Conservation (phyloP, 2,888 invertebrate species). For the Orgyia antiqua region DNA sequence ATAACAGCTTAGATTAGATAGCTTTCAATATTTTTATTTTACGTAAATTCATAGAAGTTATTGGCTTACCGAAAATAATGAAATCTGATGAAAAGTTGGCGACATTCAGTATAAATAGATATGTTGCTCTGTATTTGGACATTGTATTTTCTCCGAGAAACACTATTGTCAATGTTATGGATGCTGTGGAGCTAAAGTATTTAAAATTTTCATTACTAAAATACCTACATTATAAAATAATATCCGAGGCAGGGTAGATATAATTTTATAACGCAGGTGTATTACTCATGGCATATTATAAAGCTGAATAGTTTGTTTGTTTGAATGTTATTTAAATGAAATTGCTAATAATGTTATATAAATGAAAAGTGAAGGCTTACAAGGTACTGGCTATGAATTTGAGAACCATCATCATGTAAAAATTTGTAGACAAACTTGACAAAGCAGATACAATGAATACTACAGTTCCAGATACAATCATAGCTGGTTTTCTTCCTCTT, state of each 20-base stretch:
- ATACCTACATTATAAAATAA: neutral
- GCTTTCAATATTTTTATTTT: too few relatives aligned
- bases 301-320: too few relatives aligned
- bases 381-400: conserved; percentile 21
- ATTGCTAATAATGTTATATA: too few relatives aligned
- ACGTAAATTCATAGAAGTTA: too few relatives aligned
- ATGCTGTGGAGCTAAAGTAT: conserved; percentile 32
- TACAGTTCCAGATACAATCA: conserved; percentile 15
- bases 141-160: conserved; percentile 64
- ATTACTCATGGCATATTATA: too few relatives aligned
- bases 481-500: too few relatives aligned
- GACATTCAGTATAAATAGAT: conserved; percentile 36
- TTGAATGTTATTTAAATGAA: too few relatives aligned
- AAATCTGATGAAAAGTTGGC: conserved; percentile 30
- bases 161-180: conserved; percentile 64
- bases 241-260: too few relatives aligned
- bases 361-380: conserved; percentile 9
- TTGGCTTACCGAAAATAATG: conserved; percentile 28
- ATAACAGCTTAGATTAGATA: too few relatives aligned
- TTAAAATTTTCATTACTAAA: neutral
- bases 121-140: conserved; percentile 28
- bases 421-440: conserved; percentile 19
- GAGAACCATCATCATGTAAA: conserved; percentile 16
- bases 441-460: conserved; percentile 17
- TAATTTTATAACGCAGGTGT: too few relatives aligned